Evolutionary conservation across 2,888 invertebrate species (phyloP).

Genomic region (Caenorhabditis sulstoni): DNA sequence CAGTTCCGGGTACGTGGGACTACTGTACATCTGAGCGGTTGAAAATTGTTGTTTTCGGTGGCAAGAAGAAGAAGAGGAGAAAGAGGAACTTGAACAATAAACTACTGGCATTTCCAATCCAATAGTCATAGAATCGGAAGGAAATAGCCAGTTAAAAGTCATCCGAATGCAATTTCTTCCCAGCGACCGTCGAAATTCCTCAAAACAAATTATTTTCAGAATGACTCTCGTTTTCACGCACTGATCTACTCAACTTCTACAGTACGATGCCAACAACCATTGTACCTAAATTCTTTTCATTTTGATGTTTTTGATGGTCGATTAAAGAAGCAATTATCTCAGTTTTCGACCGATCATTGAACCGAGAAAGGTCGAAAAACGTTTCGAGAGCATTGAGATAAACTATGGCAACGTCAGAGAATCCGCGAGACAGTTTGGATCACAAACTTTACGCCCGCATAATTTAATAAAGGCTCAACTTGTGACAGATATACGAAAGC

Average conservation of each 20-base stretch:
- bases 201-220: slow-evolving; percentile 22
- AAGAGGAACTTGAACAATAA: slow-evolving; percentile 18
- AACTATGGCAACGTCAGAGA: not conserved
- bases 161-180: slow-evolving; percentile 1
- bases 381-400: not conserved
- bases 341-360: not conserved
- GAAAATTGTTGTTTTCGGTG: slow-evolving; percentile 1
- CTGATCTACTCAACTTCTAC: not conserved
- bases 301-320: too few species aligned
- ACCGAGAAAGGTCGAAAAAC: not conserved
- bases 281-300: too few species aligned
- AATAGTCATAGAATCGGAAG: not conserved
- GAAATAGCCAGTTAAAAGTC: slow-evolving; percentile 4
- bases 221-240: slow-evolving; percentile 3
- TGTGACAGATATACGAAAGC: slow-evolving; percentile 22
- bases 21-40: not conserved
- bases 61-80: not conserved
- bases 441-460: slow-evolving; percentile 26
- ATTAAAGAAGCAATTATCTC: too few species aligned
- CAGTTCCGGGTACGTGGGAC: slow-evolving; percentile 21
- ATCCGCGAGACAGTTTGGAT: not conserved
- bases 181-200: slow-evolving; percentile 19
- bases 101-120: slow-evolving; percentile 3
- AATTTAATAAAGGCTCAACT: slow-evolving; percentile 13
- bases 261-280: too few species aligned